phyloP scores from a whole-genome alignment of 2,113 vertebrate species.

The Mobula birostris region DNA sequence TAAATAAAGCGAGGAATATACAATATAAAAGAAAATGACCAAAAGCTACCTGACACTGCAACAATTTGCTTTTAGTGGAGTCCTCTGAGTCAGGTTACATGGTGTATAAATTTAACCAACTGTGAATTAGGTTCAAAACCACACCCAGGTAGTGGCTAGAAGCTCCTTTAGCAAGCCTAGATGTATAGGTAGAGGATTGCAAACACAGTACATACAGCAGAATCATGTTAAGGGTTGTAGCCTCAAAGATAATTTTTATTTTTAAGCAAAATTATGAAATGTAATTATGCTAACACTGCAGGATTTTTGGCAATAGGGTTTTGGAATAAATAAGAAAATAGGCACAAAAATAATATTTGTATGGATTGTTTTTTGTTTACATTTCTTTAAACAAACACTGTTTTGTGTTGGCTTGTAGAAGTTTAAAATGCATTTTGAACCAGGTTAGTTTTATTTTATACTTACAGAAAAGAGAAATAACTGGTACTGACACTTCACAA shows the following conservation, averaged over 20 bases:
- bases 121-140: constrained; percentile 86
- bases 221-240: constrained; percentile 53
- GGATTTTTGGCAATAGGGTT: constrained; percentile 60
- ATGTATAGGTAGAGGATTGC: constrained; percentile 56
- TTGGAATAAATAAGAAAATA: constrained; percentile 54
- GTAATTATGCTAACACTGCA: constrained; percentile 57
- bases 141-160: constrained; percentile 71
- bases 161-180: constrained; percentile 57
- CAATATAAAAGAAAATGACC: constrained; percentile 75
- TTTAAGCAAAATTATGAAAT: constrained; percentile 46
- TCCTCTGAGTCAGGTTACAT: constrained; percentile 64
- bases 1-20: constrained; percentile 70
- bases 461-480: constrained; percentile 53
- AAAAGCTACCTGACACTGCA: constrained; percentile 95
- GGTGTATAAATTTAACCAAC: constrained; percentile 78
- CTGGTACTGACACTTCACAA: constrained; percentile 80
- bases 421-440: constrained; percentile 62
- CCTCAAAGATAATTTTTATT: constrained; percentile 52
- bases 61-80: constrained; percentile 77
- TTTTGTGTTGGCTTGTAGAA: constrained; percentile 74
- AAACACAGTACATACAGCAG: constrained; percentile 61
- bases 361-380: constrained; percentile 76
- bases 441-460: constrained; percentile 69
- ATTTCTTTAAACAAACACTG: constrained; percentile 71
- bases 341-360: constrained; percentile 64